phyloP scores from a whole-genome alignment of 1,140 invertebrate species.

The Musca domestica region DNA sequence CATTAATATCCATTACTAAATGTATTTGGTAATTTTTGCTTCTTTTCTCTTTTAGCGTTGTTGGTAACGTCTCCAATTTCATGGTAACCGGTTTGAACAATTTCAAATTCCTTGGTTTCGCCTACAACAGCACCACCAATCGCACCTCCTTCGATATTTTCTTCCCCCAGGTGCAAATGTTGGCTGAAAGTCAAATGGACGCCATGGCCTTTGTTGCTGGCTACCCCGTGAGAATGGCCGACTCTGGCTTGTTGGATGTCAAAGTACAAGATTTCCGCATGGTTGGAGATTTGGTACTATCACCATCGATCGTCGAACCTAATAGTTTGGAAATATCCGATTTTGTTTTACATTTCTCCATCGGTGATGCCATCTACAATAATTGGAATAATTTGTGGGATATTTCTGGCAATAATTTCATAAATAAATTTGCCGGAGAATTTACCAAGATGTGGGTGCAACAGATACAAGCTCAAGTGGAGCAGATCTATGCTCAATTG shows the following conservation, averaged over 20 bases:
- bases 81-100: slow-evolving; percentile 34
- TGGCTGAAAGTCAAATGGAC: slow-evolving; percentile 30
- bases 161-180: slow-evolving; percentile 34
- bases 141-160: slow-evolving; percentile 33
- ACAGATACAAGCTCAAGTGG: slow-evolving; percentile 32
- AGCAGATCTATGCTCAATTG: slow-evolving; percentile 22
- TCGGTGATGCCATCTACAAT: slow-evolving; percentile 31
- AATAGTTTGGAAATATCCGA: slow-evolving; percentile 32
- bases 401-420: slow-evolving; percentile 37
- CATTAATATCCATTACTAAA: neutral
- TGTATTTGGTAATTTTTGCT: neutral
- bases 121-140: slow-evolving; percentile 30
- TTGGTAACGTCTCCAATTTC: slow-evolving; percentile 37
- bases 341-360: slow-evolving; percentile 32
- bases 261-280: slow-evolving; percentile 35
- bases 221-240: slow-evolving; percentile 29
- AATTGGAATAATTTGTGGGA: slow-evolving; percentile 41
- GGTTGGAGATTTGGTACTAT: slow-evolving; percentile 35
- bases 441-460: slow-evolving; percentile 18
- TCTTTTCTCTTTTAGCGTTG: slow-evolving; percentile 8
- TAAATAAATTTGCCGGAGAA: slow-evolving; percentile 25
- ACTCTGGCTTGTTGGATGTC: slow-evolving; percentile 34
- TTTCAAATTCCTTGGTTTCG: slow-evolving; percentile 31
- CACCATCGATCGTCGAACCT: slow-evolving; percentile 26
- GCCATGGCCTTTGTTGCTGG: slow-evolving; percentile 24